A percentile compares a stretch with the other conserved stretches of the same genome.
These are phyloP conservation scores for Lytechinus pictus DNA, from an alignment of 35 echinoderm and acorn worm genomes.

Conservation along the genomic window DNA sequence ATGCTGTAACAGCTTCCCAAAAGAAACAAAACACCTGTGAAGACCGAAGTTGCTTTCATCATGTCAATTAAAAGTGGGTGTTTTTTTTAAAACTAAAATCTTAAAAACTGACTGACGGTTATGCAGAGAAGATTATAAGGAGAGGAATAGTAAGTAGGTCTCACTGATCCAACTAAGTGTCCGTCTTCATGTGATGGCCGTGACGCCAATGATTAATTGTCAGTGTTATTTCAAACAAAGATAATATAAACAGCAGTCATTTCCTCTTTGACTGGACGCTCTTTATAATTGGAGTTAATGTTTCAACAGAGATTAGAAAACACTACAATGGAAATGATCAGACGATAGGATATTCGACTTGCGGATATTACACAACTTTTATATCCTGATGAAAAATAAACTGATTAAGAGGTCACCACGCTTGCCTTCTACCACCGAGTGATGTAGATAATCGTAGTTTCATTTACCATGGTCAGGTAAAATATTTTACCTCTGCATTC, in stretches of 20 bases:
- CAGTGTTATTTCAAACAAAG: background rate
- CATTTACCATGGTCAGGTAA: no score
- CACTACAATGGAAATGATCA: background rate
- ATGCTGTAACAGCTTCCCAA: background rate
- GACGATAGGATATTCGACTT: background rate
- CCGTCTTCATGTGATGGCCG: background rate
- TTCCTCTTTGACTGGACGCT: background rate
- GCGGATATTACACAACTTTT: background rate
- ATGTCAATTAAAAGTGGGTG: background rate
- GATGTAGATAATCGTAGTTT: no score
- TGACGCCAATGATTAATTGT: background rate
- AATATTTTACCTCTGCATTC: no score
- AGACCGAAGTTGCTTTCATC: background rate
- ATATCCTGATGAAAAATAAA: background rate
- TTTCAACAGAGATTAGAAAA: background rate
- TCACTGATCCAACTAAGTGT: background rate
- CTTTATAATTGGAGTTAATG: background rate
- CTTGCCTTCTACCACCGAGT: background rate
- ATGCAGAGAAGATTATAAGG: background rate
- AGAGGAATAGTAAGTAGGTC: background rate
- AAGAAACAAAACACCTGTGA: background rate
- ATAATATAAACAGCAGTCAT: background rate
- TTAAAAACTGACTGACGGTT: background rate
- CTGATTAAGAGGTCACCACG: background rate
- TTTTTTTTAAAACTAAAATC: background rate